phyloP scores from a whole-genome alignment of 2,797 vertebrate genomes.

The Tinamus major region DNA sequence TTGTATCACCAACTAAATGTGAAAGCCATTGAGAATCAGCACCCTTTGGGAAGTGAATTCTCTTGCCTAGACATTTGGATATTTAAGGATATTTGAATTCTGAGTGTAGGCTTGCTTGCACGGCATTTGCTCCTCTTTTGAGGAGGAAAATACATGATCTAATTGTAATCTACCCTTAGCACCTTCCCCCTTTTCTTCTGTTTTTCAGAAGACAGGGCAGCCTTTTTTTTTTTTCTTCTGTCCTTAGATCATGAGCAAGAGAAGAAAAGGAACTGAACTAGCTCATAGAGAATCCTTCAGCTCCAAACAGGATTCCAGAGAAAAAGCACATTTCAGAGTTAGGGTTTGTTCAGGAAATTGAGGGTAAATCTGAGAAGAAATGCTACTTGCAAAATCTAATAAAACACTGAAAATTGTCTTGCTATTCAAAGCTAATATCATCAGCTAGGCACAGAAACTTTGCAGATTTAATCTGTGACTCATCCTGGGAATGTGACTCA shows the following conservation, averaged over 20 bases:
- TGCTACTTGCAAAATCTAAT: background rate
- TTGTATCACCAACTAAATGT: background rate
- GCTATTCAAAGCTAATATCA: constrained; percentile 10
- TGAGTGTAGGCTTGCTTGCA: background rate
- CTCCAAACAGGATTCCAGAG: background rate
- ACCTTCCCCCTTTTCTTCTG: background rate
- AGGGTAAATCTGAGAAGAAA: background rate
- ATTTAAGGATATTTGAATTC: background rate
- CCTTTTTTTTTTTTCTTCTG: background rate
- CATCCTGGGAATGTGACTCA: constrained; percentile 6
- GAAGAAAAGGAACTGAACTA: constrained; percentile 3
- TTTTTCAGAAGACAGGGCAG: background rate
- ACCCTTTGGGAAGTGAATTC: background rate
- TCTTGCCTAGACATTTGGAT: background rate
- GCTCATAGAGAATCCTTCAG: background rate
- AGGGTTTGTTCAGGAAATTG: constrained; percentile 13
- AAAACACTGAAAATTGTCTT: background rate
- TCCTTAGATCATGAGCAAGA: constrained; percentile 12
- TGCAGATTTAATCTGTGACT: constrained; percentile 10
- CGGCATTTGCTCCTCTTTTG: background rate
- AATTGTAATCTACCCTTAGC: background rate
- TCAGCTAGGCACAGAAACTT: background rate
- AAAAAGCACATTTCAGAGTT: background rate
- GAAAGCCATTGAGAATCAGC: background rate
- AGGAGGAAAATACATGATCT: background rate